phyloP scores from a whole-genome alignment of 2,888 invertebrate genomes.

The Synergus japonicus region DNA sequence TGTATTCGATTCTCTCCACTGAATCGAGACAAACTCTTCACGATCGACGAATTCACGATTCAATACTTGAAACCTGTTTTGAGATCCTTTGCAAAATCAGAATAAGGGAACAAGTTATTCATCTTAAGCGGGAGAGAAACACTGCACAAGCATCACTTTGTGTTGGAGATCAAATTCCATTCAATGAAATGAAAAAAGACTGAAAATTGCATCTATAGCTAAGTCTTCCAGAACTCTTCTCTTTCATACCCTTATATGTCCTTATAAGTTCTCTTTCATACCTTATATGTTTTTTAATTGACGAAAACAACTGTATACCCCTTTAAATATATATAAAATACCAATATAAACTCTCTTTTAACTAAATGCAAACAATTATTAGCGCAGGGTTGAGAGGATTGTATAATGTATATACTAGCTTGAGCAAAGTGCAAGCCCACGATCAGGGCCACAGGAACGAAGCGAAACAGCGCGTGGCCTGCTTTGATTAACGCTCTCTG shows the following conservation, averaged over 20 bases:
- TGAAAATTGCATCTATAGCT: neutral
- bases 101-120: neutral
- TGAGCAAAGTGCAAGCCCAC: constrained; percentile 14
- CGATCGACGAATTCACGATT: constrained; percentile 42
- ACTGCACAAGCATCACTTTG: neutral
- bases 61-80: constrained; percentile 27
- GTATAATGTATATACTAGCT: neutral
- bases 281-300: too few relatives aligned
- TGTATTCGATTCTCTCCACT: constrained; percentile 47
- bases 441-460: constrained; percentile 17
- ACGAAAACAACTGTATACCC: too few relatives aligned
- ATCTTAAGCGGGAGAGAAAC: neutral
- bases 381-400: neutral
- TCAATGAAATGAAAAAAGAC: neutral
- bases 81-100: neutral
- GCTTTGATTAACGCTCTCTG: constrained; percentile 28
- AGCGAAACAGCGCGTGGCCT: neutral
- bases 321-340: too few relatives aligned
- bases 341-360: too few relatives aligned
- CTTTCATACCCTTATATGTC: neutral
- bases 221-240: neutral
- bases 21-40: constrained; percentile 51
- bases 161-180: neutral
- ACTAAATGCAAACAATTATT: too few relatives aligned
- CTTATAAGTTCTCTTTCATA: too few relatives aligned